Evolutionary conservation across 2,888 invertebrate species (phyloP).

Genomic region (Unio pictorum): DNA sequence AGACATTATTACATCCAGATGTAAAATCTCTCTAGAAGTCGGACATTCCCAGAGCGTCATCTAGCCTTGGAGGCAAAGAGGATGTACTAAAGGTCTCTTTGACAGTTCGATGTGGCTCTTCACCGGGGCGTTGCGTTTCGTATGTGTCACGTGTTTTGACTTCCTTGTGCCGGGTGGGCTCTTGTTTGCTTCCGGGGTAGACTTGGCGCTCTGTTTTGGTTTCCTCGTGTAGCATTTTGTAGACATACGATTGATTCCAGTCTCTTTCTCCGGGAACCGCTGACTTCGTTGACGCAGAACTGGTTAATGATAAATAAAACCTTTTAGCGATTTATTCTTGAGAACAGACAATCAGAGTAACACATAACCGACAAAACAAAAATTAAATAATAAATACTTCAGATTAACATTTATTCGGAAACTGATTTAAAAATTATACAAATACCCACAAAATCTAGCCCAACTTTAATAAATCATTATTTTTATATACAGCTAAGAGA

Average conservation of each 20-base stretch:
- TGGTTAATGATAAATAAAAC: too few species aligned
- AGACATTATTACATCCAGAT: too few species aligned
- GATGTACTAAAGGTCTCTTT: slow-evolving; percentile 10
- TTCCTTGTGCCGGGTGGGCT: slow-evolving; percentile 10
- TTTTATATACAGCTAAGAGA: too few species aligned
- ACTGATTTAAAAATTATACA: too few species aligned
- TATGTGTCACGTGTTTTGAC: slow-evolving; percentile 9
- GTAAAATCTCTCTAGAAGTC: slow-evolving; percentile 30
- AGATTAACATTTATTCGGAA: too few species aligned
- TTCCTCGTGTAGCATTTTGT: slow-evolving; percentile 49
- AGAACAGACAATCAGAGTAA: too few species aligned
- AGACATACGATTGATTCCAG: slow-evolving; percentile 53
- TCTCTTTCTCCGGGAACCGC: slow-evolving; percentile 37
- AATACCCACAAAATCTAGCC: too few species aligned
- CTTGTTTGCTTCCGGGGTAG: slow-evolving; percentile 13
- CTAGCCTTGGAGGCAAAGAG: slow-evolving; percentile 19
- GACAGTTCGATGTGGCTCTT: slow-evolving; percentile 14
- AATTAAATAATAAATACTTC: too few species aligned
- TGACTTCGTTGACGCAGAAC: too few species aligned
- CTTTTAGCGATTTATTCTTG: too few species aligned
- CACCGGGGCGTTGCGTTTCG: slow-evolving; percentile 8
- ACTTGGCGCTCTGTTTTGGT: slow-evolving; percentile 17
- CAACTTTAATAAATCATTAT: too few species aligned
- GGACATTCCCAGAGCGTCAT: slow-evolving; percentile 43
- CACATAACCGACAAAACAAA: too few species aligned